These are phyloP conservation scores for Syrphus vitripennis DNA, from an alignment of 2,888 invertebrate species.

Conservation along the genomic window DNA sequence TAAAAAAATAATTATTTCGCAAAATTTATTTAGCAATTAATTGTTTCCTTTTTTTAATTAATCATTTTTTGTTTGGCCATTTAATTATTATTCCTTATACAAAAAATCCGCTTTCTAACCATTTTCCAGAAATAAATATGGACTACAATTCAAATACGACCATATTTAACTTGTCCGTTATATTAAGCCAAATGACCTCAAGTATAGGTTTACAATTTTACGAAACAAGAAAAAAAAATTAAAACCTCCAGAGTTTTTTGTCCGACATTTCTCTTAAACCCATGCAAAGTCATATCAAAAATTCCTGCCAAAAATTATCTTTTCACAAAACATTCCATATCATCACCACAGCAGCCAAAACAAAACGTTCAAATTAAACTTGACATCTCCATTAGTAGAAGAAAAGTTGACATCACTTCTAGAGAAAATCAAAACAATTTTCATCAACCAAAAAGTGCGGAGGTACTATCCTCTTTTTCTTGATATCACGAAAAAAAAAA, in stretches of 20 bases:
- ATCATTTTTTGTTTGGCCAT: too few relatives aligned
- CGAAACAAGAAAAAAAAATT: too few relatives aligned
- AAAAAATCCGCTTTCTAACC: too few relatives aligned
- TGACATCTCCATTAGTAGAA: constrained; percentile 58
- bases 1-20: too few relatives aligned
- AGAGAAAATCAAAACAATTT: constrained; percentile 28
- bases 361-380: background rate
- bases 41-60: too few relatives aligned
- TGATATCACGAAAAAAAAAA: constrained; percentile 11
- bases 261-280: background rate
- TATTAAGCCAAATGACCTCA: too few relatives aligned
- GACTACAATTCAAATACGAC: too few relatives aligned
- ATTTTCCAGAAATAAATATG: too few relatives aligned
- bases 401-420: background rate
- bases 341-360: background rate
- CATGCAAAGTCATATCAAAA: background rate
- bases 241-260: background rate
- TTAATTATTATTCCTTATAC: too few relatives aligned
- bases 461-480: background rate
- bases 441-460: background rate
- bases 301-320: background rate
- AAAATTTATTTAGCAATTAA: too few relatives aligned
- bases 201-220: too few relatives aligned
- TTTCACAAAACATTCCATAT: background rate
- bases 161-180: too few relatives aligned